These are phyloP conservation scores for Brenthis ino DNA, from an alignment of 2,888 invertebrate species.

Conservation along the genomic window DNA sequence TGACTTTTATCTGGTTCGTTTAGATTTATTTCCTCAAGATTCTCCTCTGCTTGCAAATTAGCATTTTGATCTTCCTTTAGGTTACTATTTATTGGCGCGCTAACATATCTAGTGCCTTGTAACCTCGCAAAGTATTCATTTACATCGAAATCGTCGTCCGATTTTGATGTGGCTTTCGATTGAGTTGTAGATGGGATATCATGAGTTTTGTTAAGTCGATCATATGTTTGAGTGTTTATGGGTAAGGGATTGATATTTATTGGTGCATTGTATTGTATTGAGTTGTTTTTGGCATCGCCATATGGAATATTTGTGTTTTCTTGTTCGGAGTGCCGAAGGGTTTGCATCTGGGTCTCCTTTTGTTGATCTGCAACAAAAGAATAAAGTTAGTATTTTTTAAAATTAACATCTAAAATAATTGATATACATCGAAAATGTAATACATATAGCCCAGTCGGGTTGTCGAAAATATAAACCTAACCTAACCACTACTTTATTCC, in stretches of 20 bases:
- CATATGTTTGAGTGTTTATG: constrained; percentile 41
- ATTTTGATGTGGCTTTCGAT: constrained; percentile 57
- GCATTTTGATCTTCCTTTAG: constrained; percentile 75
- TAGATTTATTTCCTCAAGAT: constrained; percentile 69
- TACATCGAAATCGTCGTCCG: constrained; percentile 76
- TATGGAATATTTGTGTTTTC: constrained; percentile 53
- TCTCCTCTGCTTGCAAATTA: constrained; percentile 74
- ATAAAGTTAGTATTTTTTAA: constrained; percentile 18
- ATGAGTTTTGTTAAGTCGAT: constrained; percentile 38
- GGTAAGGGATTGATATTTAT: constrained; percentile 38
- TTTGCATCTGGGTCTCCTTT: constrained; percentile 48
- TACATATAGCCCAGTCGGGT: too few relatives aligned
- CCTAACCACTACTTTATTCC: too few relatives aligned
- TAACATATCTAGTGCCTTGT: constrained; percentile 73
- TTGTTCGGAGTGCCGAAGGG: constrained; percentile 57
- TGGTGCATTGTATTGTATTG: constrained; percentile 32
- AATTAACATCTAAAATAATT: too few relatives aligned
- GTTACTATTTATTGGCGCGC: constrained; percentile 66
- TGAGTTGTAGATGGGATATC: constrained; percentile 41
- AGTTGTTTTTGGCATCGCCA: constrained; percentile 59
- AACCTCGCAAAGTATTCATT: constrained; percentile 76
- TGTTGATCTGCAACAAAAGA: constrained; percentile 68
- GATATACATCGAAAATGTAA: too few relatives aligned
- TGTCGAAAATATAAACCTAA: too few relatives aligned
- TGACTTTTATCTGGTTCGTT: constrained; percentile 58